Evolutionary conservation across 2,113 vertebrate species (phyloP).

Genomic region (Malurus elegans): DNA sequence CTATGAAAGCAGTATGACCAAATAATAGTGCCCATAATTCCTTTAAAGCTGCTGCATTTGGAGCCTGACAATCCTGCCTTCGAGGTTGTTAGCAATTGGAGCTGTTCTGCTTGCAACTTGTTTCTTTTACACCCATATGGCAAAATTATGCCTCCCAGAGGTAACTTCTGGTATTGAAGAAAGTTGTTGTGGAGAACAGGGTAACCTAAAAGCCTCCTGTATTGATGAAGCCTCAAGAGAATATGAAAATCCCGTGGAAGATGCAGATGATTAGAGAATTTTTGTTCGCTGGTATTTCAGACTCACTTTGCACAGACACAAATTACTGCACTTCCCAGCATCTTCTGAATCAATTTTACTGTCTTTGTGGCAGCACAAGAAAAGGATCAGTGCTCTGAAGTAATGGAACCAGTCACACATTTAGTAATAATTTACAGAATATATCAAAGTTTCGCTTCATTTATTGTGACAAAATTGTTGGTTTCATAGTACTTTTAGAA

Average conservation of each 20-base stretch:
- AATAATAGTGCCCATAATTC: neutral
- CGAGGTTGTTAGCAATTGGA: neutral
- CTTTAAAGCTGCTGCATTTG: neutral
- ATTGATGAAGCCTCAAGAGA: neutral
- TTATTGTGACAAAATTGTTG: neutral
- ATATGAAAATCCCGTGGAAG: neutral
- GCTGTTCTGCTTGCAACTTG: neutral
- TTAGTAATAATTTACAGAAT: neutral
- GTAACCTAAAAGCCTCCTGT: neutral
- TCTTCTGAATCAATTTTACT: neutral
- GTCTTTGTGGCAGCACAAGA: neutral
- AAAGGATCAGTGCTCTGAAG: neutral
- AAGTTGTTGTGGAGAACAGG: neutral
- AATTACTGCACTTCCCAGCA: neutral
- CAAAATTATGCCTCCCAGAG: slow-evolving; percentile 56
- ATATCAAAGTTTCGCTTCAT: neutral
- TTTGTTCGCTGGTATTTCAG: neutral
- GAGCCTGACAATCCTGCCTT: neutral
- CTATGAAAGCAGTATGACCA: neutral
- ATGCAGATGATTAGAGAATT: neutral
- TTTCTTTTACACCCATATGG: neutral
- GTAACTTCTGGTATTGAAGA: neutral
- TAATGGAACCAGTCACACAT: neutral
- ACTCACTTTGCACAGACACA: neutral
- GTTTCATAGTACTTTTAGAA: neutral